Conservation (phyloP, 2,888 invertebrate species). For the Volucella zonaria region DNA sequence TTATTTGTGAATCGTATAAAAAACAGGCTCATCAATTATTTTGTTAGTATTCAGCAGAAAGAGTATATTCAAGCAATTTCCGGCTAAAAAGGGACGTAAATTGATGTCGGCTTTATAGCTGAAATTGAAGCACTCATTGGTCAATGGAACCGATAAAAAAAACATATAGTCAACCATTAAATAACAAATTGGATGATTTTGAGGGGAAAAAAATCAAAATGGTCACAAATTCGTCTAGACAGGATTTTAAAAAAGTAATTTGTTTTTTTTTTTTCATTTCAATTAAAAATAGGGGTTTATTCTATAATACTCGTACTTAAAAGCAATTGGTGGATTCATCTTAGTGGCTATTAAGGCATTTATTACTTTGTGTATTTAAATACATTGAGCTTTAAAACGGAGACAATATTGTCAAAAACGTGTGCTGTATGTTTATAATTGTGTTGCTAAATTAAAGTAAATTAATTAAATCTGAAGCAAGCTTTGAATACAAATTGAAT, state of each 20-base stretch:
- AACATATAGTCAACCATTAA: background rate
- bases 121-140: constrained; percentile 12
- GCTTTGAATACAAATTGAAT: no score
- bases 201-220: constrained; percentile 1
- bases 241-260: constrained; percentile 9
- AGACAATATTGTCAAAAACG: background rate
- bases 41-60: background rate
- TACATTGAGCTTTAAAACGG: background rate
- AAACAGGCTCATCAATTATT: constrained; percentile 25
- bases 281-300: constrained; percentile 18
- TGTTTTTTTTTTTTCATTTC: constrained; percentile 15
- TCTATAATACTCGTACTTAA: no score
- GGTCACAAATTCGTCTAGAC: constrained; percentile 31
- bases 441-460: no score
- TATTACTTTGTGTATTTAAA: background rate
- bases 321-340: constrained; percentile 14
- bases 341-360: background rate
- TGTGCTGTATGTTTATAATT: background rate
- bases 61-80: constrained; percentile 17
- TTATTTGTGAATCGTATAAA: constrained; percentile 4
- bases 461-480: no score
- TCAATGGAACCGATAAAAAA: constrained; percentile 5
- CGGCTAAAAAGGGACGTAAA: constrained; percentile 16
- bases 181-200: constrained; percentile 27
- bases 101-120: constrained; percentile 2